A percentile compares a stretch with the other conserved stretches of the same genome.
Evolutionary conservation across 1,140 invertebrate species (phyloP).

Genomic region (Trichonephila clavata): DNA sequence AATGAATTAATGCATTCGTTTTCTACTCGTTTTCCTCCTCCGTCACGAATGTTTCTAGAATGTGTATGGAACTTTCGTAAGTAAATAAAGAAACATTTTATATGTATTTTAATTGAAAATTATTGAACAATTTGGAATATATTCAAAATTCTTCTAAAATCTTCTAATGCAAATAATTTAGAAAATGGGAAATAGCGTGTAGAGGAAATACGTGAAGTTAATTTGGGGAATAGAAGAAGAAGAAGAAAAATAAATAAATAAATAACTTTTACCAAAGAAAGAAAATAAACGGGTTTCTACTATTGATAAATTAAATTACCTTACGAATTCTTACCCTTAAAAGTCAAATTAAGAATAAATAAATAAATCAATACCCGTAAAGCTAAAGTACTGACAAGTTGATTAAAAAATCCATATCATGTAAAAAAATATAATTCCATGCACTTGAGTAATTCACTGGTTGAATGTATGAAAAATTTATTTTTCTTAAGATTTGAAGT

Average conservation of each 20-base stretch:
- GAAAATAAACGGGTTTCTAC: not conserved
- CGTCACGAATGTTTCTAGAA: no score
- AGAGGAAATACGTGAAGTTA: no score
- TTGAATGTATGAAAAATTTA: not conserved
- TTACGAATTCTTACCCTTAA: not conserved
- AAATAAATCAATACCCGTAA: constrained; percentile 23
- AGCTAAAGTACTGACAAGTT: not conserved
- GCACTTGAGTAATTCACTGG: not conserved
- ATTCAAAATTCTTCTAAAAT: no score
- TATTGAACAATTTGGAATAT: no score
- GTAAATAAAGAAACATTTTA: no score
- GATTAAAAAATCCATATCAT: not conserved
- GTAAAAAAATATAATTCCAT: not conserved
- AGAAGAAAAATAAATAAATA: not conserved
- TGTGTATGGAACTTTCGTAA: no score
- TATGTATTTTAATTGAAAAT: no score
- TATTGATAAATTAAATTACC: constrained; percentile 47
- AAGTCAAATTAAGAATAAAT: not conserved
- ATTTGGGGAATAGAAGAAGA: not conserved
- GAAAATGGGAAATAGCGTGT: no score
- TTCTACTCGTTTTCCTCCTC: no score
- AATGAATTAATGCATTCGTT: no score
- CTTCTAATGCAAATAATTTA: no score
- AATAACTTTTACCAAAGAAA: not conserved
- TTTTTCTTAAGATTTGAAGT: constrained; percentile 11